These are phyloP conservation scores for Semaprochilodus insignis DNA, from an alignment of 2,797 vertebrate genomes.

Conservation along the genomic window DNA sequence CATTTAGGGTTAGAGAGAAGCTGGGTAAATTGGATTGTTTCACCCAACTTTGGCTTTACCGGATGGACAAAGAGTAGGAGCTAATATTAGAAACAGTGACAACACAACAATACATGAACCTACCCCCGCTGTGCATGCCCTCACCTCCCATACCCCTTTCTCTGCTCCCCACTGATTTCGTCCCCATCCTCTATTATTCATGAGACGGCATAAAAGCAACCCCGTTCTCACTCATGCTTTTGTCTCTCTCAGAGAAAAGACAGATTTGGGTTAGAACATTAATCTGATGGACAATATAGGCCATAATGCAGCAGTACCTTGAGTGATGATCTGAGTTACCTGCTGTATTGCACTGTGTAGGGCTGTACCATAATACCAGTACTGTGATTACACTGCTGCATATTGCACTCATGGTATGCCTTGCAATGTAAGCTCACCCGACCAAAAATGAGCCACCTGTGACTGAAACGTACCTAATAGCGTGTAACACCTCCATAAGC, in stretches of 20 bases:
- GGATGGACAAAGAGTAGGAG: neutral
- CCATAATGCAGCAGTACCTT: too few relatives aligned
- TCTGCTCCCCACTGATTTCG: slow-evolving; percentile 23
- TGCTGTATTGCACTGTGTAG: neutral
- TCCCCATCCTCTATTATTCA: slow-evolving; percentile 43
- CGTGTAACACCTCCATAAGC: too few relatives aligned
- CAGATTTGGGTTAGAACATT: neutral
- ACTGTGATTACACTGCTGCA: neutral
- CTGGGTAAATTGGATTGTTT: neutral
- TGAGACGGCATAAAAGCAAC: slow-evolving; percentile 40
- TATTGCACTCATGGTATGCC: neutral
- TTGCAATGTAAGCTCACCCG: neutral
- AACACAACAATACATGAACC: neutral
- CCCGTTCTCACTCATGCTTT: slow-evolving; percentile 29
- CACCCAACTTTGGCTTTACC: neutral
- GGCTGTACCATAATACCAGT: neutral
- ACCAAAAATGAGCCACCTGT: too few relatives aligned
- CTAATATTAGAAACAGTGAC: slow-evolving; percentile 2
- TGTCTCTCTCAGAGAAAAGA: slow-evolving; percentile 7
- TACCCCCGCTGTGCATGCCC: neutral
- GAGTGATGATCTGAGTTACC: neutral
- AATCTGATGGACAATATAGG: neutral
- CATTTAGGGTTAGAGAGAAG: neutral
- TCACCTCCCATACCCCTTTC: neutral
- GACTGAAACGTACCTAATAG: too few relatives aligned